Percentiles rank a stretch among this genome's conserved stretches.
These are phyloP conservation scores for Macropus fuliginosus DNA, from an alignment of 2,797 vertebrate genomes.

Conservation along the genomic window DNA sequence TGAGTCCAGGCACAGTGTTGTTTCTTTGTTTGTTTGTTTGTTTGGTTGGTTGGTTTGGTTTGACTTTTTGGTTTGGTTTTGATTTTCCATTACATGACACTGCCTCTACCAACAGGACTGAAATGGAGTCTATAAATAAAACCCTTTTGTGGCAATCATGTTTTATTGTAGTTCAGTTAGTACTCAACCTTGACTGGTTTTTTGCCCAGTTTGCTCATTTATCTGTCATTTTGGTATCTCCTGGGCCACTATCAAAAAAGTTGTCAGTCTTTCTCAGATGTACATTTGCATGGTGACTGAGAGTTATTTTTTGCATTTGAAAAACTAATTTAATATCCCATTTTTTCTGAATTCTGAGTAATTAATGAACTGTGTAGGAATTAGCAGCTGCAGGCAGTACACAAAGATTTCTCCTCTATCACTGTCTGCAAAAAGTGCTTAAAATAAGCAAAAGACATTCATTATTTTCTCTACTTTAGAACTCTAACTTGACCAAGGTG, in stretches of 20 bases:
- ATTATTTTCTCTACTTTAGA: constrained; percentile 33
- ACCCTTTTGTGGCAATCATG: background rate
- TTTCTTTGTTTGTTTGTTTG: no score
- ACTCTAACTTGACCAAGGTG: constrained; percentile 22
- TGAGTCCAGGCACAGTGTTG: background rate
- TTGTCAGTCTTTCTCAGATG: background rate
- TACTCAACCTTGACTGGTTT: constrained; percentile 2
- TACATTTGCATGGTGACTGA: constrained; percentile 28
- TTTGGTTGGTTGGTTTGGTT: no score
- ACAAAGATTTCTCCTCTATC: background rate
- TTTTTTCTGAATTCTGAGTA: constrained; percentile 70
- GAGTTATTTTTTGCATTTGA: constrained; percentile 61
- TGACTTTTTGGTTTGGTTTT: background rate
- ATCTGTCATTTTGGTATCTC: constrained; percentile 36
- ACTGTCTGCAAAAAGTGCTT: constrained; percentile 37
- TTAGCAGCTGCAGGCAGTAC: constrained; percentile 62
- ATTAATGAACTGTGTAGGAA: constrained; percentile 68
- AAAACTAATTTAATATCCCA: constrained; percentile 68
- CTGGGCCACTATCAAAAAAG: constrained; percentile 33
- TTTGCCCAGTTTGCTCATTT: constrained; percentile 39
- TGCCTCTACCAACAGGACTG: background rate
- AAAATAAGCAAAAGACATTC: constrained; percentile 45
- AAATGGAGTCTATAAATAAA: background rate
- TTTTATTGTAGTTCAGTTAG: background rate
- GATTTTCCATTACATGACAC: background rate